Evolutionary conservation across 2,113 vertebrate genomes (phyloP), one percentile per base, ranked within the genome.

Genomic region (Corydoras sp.): DNA sequence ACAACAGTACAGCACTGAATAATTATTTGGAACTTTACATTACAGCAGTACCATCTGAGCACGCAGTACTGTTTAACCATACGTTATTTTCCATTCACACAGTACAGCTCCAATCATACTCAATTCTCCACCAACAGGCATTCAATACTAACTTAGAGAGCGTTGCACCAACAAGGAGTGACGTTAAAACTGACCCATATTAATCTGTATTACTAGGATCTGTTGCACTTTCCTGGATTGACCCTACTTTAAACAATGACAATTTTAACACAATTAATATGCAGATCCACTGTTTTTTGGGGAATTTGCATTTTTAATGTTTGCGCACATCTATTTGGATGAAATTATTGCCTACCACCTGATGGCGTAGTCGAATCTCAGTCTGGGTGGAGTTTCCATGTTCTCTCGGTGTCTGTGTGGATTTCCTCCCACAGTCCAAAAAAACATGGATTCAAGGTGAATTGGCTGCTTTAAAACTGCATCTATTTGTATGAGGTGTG

Each of bases 121-220:
- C 4, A 43, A 43, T 43, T 43, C 35, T 77, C 83, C 82, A 85
- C 79, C 82, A 80, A 82, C 77, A 86, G 81, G 78, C 56, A 65
- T 74, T 55, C 54, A 67, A 60, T 62, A 62, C 18, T 43, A 68
- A 67, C 5, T 14, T 32, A 69, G 49, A 10, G 5, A 14, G n/a
- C 3, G 10, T 59, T 60, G 43, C 67, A 69, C 56, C 67, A 69
- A 69, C 35, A 8, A 29, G 67, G 56, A 69, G 54, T 35, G 4
- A 35, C 4, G 3, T 55, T 9, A 11, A 11, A 13, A 4, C 12
- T 15, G 62, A 50, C 6, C 49, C 10, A 49, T 13, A 11, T 13
- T 10, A 18, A 62, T 12, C 4, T 32, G 1, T 11, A 24, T 43
- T 43, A 43, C 35, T 53, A 10, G 1, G 9, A 12, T 10, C 13